Conservation (phyloP, 2,113 vertebrate genomes). For the Myotis lucifugus region DNA sequence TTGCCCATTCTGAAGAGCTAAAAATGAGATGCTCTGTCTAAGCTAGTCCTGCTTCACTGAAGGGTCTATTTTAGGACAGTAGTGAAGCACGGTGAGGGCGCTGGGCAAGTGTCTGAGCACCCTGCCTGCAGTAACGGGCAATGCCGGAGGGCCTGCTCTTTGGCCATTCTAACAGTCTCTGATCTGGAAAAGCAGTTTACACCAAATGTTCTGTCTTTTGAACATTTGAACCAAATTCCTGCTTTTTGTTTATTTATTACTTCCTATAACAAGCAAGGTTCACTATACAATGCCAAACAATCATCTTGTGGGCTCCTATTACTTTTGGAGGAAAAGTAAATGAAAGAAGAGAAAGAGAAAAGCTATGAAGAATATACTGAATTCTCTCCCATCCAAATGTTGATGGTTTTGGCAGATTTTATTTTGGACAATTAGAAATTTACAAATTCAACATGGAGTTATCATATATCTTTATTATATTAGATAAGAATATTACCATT, state of each 20-base stretch:
- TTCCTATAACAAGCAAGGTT: background rate
- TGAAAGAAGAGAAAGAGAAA: background rate
- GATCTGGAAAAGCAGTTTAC: background rate
- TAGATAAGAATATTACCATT: background rate
- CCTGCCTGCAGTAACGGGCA: background rate
- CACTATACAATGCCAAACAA: background rate
- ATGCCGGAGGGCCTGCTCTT: background rate
- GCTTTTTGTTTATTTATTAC: background rate
- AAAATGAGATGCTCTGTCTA: background rate
- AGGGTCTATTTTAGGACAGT: background rate
- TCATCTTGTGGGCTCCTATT: background rate
- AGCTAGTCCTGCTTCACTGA: background rate
- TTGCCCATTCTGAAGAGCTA: background rate
- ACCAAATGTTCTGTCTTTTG: background rate
- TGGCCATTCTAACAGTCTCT: background rate
- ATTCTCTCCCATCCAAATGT: background rate
- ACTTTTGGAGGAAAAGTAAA: background rate
- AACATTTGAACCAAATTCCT: too few species aligned
- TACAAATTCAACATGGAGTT: background rate
- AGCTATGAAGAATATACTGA: background rate
- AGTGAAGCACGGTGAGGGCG: accelerated
- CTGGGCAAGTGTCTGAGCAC: accelerated
- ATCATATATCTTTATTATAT: conserved; percentile 21
- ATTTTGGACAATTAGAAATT: conserved; percentile 36
- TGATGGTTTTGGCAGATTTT: background rate